Percentiles rank a stretch among this genome's conserved stretches.
Evolutionary conservation across 1,140 invertebrate genomes (phyloP).

Genomic region (Tribolium madens): DNA sequence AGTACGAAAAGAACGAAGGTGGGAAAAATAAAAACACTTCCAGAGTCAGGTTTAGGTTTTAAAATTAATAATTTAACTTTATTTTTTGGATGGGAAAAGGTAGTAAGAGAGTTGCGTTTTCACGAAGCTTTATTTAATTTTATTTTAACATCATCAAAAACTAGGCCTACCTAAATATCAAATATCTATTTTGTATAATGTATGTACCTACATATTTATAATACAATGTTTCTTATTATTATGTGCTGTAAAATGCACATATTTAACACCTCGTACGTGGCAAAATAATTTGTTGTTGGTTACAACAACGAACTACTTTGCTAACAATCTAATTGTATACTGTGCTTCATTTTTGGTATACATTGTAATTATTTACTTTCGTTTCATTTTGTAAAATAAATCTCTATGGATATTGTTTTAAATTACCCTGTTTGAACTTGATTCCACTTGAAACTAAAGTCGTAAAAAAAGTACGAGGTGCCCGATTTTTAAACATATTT

Average conservation of each 20-base stretch:
- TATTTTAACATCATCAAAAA: constrained; percentile 66
- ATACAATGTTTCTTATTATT: constrained; percentile 60
- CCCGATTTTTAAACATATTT: constrained; percentile 50
- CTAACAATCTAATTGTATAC: constrained; percentile 51
- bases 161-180: constrained; percentile 65
- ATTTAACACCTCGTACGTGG: constrained; percentile 61
- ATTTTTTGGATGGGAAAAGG: no score
- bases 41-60: constrained; percentile 4
- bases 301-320: constrained; percentile 40
- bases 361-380: constrained; percentile 52
- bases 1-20: neutral
- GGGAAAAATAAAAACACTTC: neutral
- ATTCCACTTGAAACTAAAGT: constrained; percentile 44
- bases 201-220: constrained; percentile 64
- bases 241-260: constrained; percentile 45
- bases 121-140: constrained; percentile 64
- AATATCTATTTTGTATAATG: constrained; percentile 64
- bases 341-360: constrained; percentile 55
- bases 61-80: no score
- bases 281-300: constrained; percentile 42
- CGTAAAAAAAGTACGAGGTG: constrained; percentile 61
- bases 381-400: constrained; percentile 54
- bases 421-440: constrained; percentile 61
- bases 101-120: constrained; percentile 49
- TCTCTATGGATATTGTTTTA: constrained; percentile 59